phyloP scores from a whole-genome alignment of 92 coral and sea anemone genomes.

The Porites evermanni region DNA sequence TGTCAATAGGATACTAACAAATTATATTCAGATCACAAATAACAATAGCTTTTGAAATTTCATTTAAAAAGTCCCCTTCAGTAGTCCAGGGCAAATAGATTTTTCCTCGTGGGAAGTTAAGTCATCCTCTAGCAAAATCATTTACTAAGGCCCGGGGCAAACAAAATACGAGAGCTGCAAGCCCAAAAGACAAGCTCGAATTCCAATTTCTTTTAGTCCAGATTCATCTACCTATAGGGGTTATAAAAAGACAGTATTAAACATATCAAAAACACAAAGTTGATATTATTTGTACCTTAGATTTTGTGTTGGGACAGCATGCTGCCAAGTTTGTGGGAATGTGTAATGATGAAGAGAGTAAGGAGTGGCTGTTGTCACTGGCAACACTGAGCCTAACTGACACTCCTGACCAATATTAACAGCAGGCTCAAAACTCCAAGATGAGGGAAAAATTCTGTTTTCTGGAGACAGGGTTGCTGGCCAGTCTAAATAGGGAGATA shows the following conservation, averaged over 20 bases:
- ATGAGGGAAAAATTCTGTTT: conserved; percentile 33
- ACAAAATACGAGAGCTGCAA: too few relatives aligned
- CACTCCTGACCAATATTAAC: conserved; percentile 53
- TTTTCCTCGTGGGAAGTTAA: too few relatives aligned
- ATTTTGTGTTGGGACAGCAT: conserved; percentile 35
- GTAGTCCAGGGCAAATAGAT: too few relatives aligned
- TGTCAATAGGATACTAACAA: too few relatives aligned
- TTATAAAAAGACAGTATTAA: neutral
- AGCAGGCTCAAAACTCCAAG: conserved; percentile 63
- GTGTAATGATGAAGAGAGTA: conserved; percentile 24
- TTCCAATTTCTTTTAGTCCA: too few relatives aligned
- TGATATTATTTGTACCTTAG: conserved; percentile 13
- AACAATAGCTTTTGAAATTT: too few relatives aligned
- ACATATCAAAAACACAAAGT: neutral
- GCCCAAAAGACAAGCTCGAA: too few relatives aligned
- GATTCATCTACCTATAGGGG: neutral
- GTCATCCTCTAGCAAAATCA: too few relatives aligned
- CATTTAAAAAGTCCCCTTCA: too few relatives aligned
- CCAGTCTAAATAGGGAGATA: conserved; percentile 50
- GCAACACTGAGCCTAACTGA: conserved; percentile 32
- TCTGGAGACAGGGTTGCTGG: conserved; percentile 61
- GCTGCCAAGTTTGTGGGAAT: conserved; percentile 40
- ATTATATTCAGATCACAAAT: too few relatives aligned
- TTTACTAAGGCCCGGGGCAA: too few relatives aligned
- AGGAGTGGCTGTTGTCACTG: conserved; percentile 19